phyloP scores from a whole-genome alignment of 2,888 invertebrate genomes.

The Coleophora flavipennella region DNA sequence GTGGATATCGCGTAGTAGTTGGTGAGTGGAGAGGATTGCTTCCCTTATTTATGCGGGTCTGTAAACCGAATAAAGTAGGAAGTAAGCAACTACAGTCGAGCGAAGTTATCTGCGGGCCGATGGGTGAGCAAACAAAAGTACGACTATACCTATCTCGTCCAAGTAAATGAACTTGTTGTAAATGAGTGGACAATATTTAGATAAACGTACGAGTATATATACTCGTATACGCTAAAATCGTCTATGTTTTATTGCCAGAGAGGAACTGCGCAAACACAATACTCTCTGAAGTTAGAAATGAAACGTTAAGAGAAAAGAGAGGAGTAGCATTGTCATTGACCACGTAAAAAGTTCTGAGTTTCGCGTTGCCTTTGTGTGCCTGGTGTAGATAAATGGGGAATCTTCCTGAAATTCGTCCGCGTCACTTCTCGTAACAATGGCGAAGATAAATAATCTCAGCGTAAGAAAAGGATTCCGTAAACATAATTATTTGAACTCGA shows the following conservation, averaged over 20 bases:
- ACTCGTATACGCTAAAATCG: constrained; percentile 22
- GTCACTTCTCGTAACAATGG: constrained; percentile 67
- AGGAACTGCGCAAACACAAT: constrained; percentile 40
- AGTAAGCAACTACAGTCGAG: constrained; percentile 41
- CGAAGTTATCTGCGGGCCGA: constrained; percentile 60
- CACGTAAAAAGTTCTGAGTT: constrained; percentile 71
- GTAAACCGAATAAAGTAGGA: constrained; percentile 56
- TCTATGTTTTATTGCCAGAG: constrained; percentile 25
- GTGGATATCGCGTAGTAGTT: constrained; percentile 3
- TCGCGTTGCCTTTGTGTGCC: constrained; percentile 64
- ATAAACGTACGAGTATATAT: no score
- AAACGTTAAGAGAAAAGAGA: constrained; percentile 62
- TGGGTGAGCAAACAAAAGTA: constrained; percentile 51
- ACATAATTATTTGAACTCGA: constrained; percentile 70
- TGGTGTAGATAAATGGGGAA: constrained; percentile 64
- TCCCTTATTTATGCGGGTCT: constrained; percentile 61
- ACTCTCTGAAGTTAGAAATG: constrained; percentile 48
- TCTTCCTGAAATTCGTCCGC: constrained; percentile 69
- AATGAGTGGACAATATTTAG: constrained; percentile 22
- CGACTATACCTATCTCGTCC: constrained; percentile 22
- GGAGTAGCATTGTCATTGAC: constrained; percentile 65
- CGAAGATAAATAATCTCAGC: constrained; percentile 67
- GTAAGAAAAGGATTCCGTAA: constrained; percentile 71
- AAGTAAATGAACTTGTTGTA: constrained; percentile 36
- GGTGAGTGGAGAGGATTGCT: constrained; percentile 25